phyloP scores from a whole-genome alignment of 2,888 invertebrate species.

The Anticlea derivata region DNA sequence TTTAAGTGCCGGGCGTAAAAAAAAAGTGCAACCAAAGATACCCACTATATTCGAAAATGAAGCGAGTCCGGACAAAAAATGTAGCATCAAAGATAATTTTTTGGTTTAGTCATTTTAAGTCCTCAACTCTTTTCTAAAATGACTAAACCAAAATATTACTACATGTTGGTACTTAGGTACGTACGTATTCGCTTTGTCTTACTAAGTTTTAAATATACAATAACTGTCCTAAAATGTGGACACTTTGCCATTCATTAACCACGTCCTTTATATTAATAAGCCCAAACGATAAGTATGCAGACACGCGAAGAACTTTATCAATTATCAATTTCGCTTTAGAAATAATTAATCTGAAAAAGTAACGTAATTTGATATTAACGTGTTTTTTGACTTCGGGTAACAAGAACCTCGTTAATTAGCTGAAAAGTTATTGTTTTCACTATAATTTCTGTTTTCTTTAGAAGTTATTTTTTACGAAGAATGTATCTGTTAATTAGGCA shows the following conservation, averaged over 20 bases:
- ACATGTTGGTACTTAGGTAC: no score
- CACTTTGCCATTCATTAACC: constrained; percentile 36
- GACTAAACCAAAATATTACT: no score
- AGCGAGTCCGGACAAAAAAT: no score
- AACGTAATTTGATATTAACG: constrained; percentile 31
- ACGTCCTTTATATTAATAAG: constrained; percentile 32
- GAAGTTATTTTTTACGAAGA: constrained; percentile 33
- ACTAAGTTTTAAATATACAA: no score
- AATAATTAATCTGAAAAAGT: constrained; percentile 30
- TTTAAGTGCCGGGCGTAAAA: no score
- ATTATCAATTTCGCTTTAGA: constrained; percentile 39
- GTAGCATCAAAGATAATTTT: no score
- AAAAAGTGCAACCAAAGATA: no score
- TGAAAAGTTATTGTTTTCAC: constrained; percentile 36
- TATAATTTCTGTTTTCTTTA: constrained; percentile 18
- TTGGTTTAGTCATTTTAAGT: no score
- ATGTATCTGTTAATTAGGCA: constrained; percentile 26
- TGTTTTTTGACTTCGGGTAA: constrained; percentile 30
- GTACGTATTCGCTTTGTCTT: no score
- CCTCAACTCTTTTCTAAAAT: no score
- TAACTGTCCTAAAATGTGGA: background rate
- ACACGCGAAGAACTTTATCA: background rate
- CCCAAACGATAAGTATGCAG: constrained; percentile 21
- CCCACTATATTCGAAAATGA: no score
- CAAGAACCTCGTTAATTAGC: constrained; percentile 37